Base-by-base conservation (phyloP, 2,113 vertebrate species). In the Aix galericulata region DNA sequence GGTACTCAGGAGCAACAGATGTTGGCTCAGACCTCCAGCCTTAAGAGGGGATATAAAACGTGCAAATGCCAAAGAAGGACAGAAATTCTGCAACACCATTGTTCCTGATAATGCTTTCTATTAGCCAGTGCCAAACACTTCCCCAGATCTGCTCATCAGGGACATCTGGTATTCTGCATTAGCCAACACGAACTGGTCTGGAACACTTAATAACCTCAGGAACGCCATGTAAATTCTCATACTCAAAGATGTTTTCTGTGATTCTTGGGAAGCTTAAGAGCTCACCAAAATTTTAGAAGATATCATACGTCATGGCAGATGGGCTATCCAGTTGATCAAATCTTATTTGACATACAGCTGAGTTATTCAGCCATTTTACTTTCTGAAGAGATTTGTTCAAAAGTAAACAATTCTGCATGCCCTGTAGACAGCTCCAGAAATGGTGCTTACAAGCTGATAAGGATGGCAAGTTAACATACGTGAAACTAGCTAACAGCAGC, bases 101-200 rank as follows among this genome's bases (percentile, higher is more conserved):
- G 56, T 67, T 85, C 72, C 67, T 22, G 29, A 62, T 78, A 66
- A 48, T 72, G 56, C 88, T 81, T 93, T 86, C 56, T 86, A 18
- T 29, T 22, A 81, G 77, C 68, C 83, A 59, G 40, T 1, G 9
- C 86, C 91, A 92, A 93, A 81, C 36, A n/a, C 46, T 78, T 92
- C 95, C 62, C 38, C 77, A 95, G 76, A 88, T 71, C 73, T 94
- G 80, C 76, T 93, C 92, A 86, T 86, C 52, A 60, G 69, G 55
- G 91, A 97, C 95, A 97, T 75, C 94, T 96, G 82, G 80, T 72
- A 91, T 78, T 86, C 77, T 75, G 25, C 23, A 27, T 78, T 88
- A 95, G 91, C 86, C 91, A 92, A 92, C 60, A 74, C 62, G 64
- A 92, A 94, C 68, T 86, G 64, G 55, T 67, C 82, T 92, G 69